A percentile compares a stretch with the other conserved stretches of the same genome.
Conservation (phyloP, 2,113 vertebrate species). For the Alces alces region DNA sequence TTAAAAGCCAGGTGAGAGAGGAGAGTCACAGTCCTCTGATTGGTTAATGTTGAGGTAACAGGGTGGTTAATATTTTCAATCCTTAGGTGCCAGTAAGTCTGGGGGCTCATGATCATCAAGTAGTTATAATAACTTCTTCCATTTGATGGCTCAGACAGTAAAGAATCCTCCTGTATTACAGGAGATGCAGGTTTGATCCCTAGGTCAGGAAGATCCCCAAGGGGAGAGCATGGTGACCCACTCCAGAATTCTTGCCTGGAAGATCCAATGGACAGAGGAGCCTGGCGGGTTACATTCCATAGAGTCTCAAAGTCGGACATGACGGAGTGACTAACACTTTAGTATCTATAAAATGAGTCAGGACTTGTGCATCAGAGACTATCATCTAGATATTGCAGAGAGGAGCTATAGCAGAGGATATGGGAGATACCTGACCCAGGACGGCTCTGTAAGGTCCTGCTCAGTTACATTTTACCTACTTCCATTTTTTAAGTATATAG, state of each 20-base stretch:
- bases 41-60: neutral
- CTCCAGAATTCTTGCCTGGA: neutral
- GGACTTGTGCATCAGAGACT: neutral
- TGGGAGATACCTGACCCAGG: neutral
- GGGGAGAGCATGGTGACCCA: neutral
- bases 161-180: neutral
- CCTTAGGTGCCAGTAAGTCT: neutral
- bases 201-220: neutral
- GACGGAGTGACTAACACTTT: neutral
- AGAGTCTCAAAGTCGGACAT: rapidly evolving
- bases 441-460: neutral
- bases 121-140: neutral
- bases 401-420: neutral
- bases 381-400: neutral
- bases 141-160: neutral
- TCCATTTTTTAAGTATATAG: neutral
- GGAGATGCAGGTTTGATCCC: neutral
- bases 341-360: neutral
- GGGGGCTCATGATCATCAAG: neutral
- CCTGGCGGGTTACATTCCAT: neutral
- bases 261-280: neutral
- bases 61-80: neutral
- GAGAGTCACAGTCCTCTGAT: neutral
- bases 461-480: neutral
- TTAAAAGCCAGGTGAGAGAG: neutral